phyloP scores from a whole-genome alignment of 1,140 invertebrate species.

The Manduca sexta region DNA sequence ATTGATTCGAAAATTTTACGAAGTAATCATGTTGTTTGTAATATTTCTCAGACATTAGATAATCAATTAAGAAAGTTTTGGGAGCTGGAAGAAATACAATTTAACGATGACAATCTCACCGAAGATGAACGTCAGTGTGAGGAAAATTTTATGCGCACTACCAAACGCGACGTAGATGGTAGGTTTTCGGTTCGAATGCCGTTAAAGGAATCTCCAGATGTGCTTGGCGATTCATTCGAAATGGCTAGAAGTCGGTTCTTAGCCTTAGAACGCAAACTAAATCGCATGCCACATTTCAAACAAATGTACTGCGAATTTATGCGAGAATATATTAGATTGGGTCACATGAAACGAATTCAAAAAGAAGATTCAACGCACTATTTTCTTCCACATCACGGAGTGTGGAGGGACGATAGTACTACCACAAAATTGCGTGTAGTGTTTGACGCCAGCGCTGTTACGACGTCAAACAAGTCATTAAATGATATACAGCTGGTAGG shows the following conservation, averaged over 20 bases:
- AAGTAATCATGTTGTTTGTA: background rate
- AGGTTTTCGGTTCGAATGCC: constrained; percentile 22
- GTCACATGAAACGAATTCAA: constrained; percentile 26
- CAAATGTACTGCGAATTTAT: constrained; percentile 31
- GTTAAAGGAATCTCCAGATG: background rate
- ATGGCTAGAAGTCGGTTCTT: constrained; percentile 21
- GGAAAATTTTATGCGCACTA: constrained; percentile 14
- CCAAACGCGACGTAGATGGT: constrained; percentile 9
- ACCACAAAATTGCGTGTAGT: constrained; percentile 43
- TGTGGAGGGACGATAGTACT: constrained; percentile 28
- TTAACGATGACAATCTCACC: background rate
- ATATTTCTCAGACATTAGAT: background rate
- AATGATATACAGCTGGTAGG: constrained; percentile 34
- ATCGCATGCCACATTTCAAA: constrained; percentile 16
- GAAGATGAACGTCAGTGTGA: constrained; percentile 9
- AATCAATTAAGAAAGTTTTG: background rate
- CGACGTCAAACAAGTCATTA: constrained; percentile 21
- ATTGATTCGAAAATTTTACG: background rate
- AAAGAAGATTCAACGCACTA: constrained; percentile 15
- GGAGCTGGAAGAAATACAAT: background rate
- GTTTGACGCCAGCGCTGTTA: constrained; percentile 31
- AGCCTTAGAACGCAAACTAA: constrained; percentile 28
- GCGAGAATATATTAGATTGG: constrained; percentile 26
- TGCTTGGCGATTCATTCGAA: constrained; percentile 16
- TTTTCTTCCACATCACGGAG: constrained; percentile 57